Percentiles rank a stretch among this genome's conserved stretches.
Conservation (phyloP, 2,113 vertebrate species). For the Monarcha castaneiventris region DNA sequence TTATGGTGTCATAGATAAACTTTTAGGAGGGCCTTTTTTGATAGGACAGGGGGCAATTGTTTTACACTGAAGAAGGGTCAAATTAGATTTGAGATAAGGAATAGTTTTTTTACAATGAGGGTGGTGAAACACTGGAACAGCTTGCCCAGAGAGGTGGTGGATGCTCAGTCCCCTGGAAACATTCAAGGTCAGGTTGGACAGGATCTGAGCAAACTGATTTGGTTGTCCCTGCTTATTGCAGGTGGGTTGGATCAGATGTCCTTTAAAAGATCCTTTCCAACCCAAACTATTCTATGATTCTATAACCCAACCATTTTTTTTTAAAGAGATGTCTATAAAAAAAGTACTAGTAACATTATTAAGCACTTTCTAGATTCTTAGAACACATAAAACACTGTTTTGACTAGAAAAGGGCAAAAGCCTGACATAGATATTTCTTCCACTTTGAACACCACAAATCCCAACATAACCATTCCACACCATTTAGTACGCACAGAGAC, state of each 20-base stretch:
- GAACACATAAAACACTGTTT: not conserved
- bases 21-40: not conserved
- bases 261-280: not conserved
- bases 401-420: not conserved
- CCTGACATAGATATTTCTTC: not conserved
- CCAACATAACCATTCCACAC: not conserved
- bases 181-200: not conserved
- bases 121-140: not conserved
- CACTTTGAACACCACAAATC: not conserved
- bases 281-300: not conserved
- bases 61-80: not conserved
- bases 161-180: not conserved
- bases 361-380: not conserved
- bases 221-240: not conserved
- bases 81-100: not conserved
- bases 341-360: not conserved
- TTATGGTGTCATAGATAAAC: not conserved
- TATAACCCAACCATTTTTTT: not conserved
- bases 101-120: not conserved
- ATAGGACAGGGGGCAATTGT: not conserved
- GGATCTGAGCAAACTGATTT: not conserved
- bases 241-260: not conserved
- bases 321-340: not conserved
- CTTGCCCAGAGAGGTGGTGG: not conserved
- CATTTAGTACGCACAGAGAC: not conserved